Evolutionary conservation across 2,888 invertebrate species (phyloP).

Genomic region (Imbricaverruca yamaguchii): DNA sequence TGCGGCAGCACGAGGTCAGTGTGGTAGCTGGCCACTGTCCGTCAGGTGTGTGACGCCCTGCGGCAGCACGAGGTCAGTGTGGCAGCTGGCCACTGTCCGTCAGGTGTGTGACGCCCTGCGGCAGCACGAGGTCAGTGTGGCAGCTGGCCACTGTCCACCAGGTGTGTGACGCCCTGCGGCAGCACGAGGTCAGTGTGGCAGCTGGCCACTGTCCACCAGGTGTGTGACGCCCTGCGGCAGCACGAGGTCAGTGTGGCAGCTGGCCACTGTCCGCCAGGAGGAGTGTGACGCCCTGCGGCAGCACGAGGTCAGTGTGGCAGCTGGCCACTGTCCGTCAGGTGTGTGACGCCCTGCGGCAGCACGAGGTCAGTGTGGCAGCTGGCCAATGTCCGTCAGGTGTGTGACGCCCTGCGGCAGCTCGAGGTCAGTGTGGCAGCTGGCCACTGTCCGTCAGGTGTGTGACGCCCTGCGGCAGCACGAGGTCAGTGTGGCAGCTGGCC

Average conservation of each 20-base stretch:
- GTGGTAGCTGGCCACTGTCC: no score
- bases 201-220: no score
- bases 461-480: neutral
- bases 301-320: slow-evolving; percentile 46
- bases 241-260: slow-evolving; percentile 34
- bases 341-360: slow-evolving; percentile 51
- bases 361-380: slow-evolving; percentile 47
- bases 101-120: no score
- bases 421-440: slow-evolving; percentile 46
- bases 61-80: no score
- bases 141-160: no score
- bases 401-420: slow-evolving; percentile 52
- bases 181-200: no score
- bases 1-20: neutral
- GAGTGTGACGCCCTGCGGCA: slow-evolving; percentile 51
- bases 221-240: no score
- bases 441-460: slow-evolving; percentile 51
- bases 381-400: slow-evolving; percentile 46
- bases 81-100: no score
- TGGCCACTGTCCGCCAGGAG: slow-evolving; percentile 48
- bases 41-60: no score
- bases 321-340: slow-evolving; percentile 48
- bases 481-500: no score
- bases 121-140: no score
- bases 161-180: no score